Conservation (phyloP, 2,113 vertebrate genomes). For the Sinocyclocheilus rhinocerous region DNA sequence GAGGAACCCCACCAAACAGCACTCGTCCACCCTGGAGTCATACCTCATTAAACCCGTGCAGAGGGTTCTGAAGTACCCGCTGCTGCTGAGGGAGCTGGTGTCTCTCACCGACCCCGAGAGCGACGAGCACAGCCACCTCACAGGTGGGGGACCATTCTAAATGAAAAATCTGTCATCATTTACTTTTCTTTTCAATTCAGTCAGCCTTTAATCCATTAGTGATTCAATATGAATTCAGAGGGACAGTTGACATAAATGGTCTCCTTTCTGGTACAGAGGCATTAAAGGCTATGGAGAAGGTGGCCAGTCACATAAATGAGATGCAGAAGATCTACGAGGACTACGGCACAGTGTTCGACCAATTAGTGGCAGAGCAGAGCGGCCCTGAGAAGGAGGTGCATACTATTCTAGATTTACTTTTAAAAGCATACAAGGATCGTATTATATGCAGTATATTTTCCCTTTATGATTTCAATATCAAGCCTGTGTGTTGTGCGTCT, state of each 20-base stretch:
- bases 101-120: conserved; percentile 87
- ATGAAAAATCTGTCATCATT: too few relatives aligned
- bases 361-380: conserved; percentile 86
- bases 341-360: conserved; percentile 87
- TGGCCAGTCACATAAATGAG: conserved; percentile 90
- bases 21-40: conserved; percentile 91
- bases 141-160: conserved; percentile 72
- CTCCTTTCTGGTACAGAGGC: conserved; percentile 74
- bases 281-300: conserved; percentile 89
- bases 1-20: conserved; percentile 92
- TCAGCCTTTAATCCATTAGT: conserved; percentile 1
- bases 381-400: conserved; percentile 84
- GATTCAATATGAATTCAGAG: neutral
- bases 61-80: conserved; percentile 93
- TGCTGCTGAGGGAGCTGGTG: conserved; percentile 90
- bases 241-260: neutral
- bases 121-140: conserved; percentile 89
- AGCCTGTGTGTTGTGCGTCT: neutral
- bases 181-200: neutral
- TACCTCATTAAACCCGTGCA: conserved; percentile 98
- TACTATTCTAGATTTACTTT: neutral
- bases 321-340: conserved; percentile 94
- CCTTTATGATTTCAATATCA: neutral
- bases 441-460: neutral
- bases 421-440: neutral